These are phyloP conservation scores for Augochlorella aurata DNA, from an alignment of 2,888 invertebrate species.

Conservation along the genomic window DNA sequence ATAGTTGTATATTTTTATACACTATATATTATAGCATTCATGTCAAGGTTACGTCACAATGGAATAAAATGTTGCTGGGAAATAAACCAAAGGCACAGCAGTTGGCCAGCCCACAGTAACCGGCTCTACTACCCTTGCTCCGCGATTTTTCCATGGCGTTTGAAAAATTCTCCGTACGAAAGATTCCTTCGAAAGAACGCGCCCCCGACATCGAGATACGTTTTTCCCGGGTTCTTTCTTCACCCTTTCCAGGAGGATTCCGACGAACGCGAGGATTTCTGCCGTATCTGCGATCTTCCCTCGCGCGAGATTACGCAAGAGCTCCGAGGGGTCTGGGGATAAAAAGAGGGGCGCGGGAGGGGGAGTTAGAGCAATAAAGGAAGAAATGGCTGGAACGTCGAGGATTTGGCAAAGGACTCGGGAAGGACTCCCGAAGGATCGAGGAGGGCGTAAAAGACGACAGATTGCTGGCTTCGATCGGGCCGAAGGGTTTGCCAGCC, in stretches of 20 bases:
- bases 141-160: no score
- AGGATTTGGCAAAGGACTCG: conserved; percentile 57
- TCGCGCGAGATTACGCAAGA: conserved; percentile 31
- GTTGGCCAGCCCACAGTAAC: no score
- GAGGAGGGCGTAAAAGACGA: conserved; percentile 59
- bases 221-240: neutral
- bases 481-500: conserved; percentile 66
- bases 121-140: no score
- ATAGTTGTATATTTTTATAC: no score
- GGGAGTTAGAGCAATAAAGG: neutral
- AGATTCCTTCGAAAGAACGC: neutral
- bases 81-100: no score
- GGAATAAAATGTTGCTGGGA: no score
- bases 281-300: conserved; percentile 46
- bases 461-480: conserved; percentile 71
- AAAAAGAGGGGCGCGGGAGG: neutral
- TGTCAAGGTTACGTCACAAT: no score
- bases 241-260: conserved; percentile 8
- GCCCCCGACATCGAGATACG: neutral
- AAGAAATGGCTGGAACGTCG: conserved; percentile 39
- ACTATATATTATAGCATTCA: no score
- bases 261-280: conserved; percentile 16
- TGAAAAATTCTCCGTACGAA: neutral
- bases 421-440: conserved; percentile 42
- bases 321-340: neutral